These are phyloP conservation scores for Megalops cyprinoides DNA, from an alignment of 2,797 vertebrate genomes.

Conservation along the genomic window DNA sequence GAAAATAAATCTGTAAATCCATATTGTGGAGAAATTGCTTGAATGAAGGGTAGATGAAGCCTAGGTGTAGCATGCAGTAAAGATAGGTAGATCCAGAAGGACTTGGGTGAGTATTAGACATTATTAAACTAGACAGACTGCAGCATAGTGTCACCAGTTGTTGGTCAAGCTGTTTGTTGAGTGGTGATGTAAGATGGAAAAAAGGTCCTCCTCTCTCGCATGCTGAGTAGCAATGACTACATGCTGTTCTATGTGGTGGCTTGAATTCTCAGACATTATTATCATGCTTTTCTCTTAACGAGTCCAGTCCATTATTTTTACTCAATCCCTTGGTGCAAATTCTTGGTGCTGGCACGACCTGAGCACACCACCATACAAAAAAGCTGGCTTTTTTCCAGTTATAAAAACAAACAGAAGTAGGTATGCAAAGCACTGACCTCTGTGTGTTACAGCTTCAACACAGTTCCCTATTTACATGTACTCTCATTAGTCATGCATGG, in stretches of 20 bases:
- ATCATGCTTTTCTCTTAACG: neutral
- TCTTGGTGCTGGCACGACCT: neutral
- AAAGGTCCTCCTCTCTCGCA: neutral
- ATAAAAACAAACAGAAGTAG: neutral
- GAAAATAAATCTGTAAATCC: no score
- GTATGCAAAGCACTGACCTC: no score
- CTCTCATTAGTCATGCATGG: no score
- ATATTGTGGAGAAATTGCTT: no score
- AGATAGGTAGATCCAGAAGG: neutral
- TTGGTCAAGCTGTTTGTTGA: neutral
- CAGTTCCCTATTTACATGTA: no score
- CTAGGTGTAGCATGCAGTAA: no score
- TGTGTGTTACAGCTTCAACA: no score
- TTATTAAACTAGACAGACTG: neutral
- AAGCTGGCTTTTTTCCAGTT: no score
- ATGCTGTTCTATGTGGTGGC: neutral
- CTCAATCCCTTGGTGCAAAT: neutral
- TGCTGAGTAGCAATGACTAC: neutral
- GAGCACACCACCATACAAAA: neutral
- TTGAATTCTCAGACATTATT: conserved; percentile 5
- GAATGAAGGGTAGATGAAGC: no score
- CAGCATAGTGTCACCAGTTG: neutral
- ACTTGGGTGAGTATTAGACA: neutral
- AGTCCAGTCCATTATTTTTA: neutral
- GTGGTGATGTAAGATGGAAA: conserved; percentile 5